Percentiles rank a stretch among this genome's conserved stretches.
Evolutionary conservation across 1,140 invertebrate species (phyloP).

Genomic region (Philotrypesis tridentata): DNA sequence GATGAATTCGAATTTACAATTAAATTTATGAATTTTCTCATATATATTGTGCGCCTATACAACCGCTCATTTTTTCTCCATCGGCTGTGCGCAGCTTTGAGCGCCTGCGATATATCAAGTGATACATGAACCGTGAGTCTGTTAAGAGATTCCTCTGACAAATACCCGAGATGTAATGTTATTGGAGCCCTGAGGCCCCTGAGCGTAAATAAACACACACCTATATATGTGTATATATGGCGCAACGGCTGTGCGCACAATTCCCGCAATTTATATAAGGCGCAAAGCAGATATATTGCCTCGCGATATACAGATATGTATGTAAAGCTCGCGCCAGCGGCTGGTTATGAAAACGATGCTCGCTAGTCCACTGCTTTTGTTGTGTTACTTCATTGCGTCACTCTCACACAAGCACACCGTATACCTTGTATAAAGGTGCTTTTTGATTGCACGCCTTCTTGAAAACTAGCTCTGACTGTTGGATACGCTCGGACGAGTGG

Average conservation of each 20-base stretch:
- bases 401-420: too few species aligned
- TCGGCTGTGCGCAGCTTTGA: neutral
- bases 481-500: too few species aligned
- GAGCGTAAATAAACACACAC: neutral
- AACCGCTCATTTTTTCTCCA: neutral
- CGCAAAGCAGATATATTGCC: slow-evolving; percentile 1
- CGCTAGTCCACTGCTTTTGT: too few species aligned
- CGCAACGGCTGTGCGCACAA: neutral
- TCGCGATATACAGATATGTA: neutral
- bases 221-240: neutral
- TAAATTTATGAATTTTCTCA: too few species aligned
- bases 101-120: slow-evolving; percentile 14
- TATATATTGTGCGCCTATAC: neutral
- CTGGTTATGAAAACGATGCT: slow-evolving; percentile 20
- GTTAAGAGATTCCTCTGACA: slow-evolving; percentile 28
- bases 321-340: neutral
- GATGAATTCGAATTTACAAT: too few species aligned
- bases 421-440: too few species aligned
- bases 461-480: too few species aligned
- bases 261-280: slow-evolving; percentile 31
- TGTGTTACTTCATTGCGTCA: too few species aligned
- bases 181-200: neutral
- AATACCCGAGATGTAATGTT: slow-evolving; percentile 33
- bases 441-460: too few species aligned
- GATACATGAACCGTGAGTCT: slow-evolving; percentile 30